A percentile compares a stretch with the other conserved stretches of the same genome.
phyloP scores from a whole-genome alignment of 2,113 vertebrate genomes.

The Dicrurus megarhynchus region DNA sequence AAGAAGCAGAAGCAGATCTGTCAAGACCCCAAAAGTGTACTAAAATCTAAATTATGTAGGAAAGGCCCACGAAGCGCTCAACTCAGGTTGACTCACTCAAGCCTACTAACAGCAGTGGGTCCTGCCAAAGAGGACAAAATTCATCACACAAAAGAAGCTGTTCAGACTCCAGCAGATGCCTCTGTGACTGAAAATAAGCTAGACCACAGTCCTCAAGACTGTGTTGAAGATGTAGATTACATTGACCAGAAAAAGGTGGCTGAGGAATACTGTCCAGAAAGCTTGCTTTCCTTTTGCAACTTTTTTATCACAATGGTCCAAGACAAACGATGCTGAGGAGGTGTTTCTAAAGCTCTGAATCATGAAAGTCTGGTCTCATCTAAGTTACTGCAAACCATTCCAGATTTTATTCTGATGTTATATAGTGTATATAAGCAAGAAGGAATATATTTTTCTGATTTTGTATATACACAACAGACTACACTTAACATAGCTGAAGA shows the following conservation, averaged over 20 bases:
- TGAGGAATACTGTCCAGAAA: constrained; percentile 78
- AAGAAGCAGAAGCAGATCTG: constrained; percentile 82
- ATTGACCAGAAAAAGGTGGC: constrained; percentile 73
- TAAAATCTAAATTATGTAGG: constrained; percentile 82
- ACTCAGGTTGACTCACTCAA: constrained; percentile 72
- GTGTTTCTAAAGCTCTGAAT: neutral
- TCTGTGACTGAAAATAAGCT: neutral
- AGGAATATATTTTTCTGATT: constrained; percentile 42
- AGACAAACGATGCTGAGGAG: constrained; percentile 75
- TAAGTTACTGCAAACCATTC: neutral
- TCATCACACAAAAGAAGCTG: neutral
- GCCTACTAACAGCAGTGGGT: neutral
- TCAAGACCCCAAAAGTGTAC: constrained; percentile 49
- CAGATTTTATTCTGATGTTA: neutral
- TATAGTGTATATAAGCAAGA: constrained; percentile 19
- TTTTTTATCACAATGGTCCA: constrained; percentile 87
- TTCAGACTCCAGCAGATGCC: neutral
- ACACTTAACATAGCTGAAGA: neutral
- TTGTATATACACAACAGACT: neutral
- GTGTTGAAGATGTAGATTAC: constrained; percentile 64
- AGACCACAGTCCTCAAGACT: neutral
- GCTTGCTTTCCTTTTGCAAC: constrained; percentile 80
- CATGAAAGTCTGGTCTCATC: neutral
- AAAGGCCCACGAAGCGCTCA: constrained; percentile 75
- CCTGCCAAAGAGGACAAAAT: neutral